Evolutionary conservation across 2,888 invertebrate species (phyloP).

Genomic region (Hartigia nigra): DNA sequence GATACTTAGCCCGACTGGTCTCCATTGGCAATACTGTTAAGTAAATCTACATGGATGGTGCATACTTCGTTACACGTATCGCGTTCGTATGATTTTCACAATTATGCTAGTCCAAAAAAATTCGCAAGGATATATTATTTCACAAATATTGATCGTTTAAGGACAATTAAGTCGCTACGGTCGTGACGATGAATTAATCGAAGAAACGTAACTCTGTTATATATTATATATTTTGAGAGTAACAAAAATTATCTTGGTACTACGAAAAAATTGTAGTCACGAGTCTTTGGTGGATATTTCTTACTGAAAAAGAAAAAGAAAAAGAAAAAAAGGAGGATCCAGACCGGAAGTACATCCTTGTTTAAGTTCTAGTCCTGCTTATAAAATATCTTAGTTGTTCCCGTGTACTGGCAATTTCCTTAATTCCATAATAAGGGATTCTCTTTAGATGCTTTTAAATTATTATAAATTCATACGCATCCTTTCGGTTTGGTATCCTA

Average conservation of each 20-base stretch:
- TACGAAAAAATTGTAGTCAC: background rate
- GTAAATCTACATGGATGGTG: constrained; percentile 5
- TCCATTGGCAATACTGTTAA: background rate
- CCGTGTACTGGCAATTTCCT: background rate
- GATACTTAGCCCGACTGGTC: constrained; percentile 40
- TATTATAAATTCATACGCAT: background rate
- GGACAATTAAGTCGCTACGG: background rate
- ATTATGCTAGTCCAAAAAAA: constrained; percentile 4
- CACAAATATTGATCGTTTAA: background rate
- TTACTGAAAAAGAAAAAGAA: background rate
- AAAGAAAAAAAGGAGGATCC: background rate
- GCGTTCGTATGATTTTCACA: background rate
- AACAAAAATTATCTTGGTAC: background rate
- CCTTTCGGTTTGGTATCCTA: background rate
- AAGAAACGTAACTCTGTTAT: background rate
- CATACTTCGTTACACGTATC: background rate
- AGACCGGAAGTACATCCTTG: background rate
- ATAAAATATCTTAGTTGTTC: background rate
- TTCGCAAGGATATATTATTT: background rate
- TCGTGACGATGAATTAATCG: background rate
- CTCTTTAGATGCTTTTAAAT: background rate
- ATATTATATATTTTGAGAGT: background rate
- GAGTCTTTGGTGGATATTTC: background rate
- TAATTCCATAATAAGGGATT: background rate
- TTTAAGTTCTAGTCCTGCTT: background rate